Percentiles rank a stretch among this genome's conserved stretches.
Evolutionary conservation across 2,113 vertebrate species (phyloP).

Genomic region (Heterocephalus glaber): DNA sequence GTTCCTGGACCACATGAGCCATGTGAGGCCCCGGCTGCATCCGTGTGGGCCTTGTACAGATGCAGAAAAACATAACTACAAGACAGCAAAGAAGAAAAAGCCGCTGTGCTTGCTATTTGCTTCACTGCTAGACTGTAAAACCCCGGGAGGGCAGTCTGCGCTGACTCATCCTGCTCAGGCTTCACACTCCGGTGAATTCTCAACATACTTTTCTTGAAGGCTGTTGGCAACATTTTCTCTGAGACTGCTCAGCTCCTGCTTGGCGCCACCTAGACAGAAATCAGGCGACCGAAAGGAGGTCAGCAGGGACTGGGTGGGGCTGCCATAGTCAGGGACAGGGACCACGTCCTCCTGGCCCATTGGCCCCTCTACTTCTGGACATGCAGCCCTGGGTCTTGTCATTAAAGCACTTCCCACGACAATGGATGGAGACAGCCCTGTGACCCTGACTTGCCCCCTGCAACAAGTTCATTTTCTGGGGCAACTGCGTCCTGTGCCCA

Average conservation of each 20-base stretch:
- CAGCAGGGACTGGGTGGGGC: accelerated
- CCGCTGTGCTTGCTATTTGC: constrained; percentile 43
- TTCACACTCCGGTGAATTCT: constrained; percentile 1
- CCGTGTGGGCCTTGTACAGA: not conserved
- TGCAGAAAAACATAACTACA: not conserved
- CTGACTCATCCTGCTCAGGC: constrained; percentile 43
- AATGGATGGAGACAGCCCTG: not conserved
- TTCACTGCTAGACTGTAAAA: constrained; percentile 67
- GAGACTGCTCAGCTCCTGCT: constrained; percentile 10
- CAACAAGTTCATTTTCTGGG: not conserved
- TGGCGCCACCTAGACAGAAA: not conserved
- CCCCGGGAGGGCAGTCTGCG: not conserved
- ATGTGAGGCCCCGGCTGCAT: not conserved
- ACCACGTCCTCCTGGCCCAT: accelerated
- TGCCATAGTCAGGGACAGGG: accelerated
- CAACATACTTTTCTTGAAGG: not conserved
- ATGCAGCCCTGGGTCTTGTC: not conserved
- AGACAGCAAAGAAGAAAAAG: not conserved
- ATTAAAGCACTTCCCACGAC: not conserved
- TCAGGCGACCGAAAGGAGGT: not conserved
- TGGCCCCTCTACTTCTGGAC: not conserved
- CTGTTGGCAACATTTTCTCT: not conserved
- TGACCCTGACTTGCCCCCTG: not conserved
- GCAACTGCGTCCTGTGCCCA: not conserved
- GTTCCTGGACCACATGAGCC: not conserved